Base-by-base conservation (phyloP, 1,140 invertebrate species). In the Limonius californicus region DNA sequence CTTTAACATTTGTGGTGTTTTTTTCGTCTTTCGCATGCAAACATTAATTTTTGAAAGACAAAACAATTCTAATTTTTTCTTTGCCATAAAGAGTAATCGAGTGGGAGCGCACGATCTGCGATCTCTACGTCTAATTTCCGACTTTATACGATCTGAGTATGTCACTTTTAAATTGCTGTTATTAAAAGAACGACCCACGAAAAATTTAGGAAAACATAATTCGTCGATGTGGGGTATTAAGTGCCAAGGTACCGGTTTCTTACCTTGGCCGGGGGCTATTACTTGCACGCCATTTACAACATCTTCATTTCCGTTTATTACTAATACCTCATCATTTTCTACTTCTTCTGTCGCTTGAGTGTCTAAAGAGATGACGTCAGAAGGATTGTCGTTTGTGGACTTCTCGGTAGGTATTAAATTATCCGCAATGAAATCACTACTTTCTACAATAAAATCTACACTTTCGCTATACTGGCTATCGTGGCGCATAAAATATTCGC, bases 161-260 rank as follows among this genome's bases (percentile, higher is more conserved):
- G 35, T 61, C 7, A 64, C 16, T n/a, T n/a, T n/a, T 16, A 54
- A 43, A 30, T 57, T 45, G 27, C 53, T 14, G 0, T 45, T 3
- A 47, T 64, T n/a, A 19, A 64, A 57, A 14, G 7, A 9, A 23
- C 61, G 8, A 19, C 63, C 58, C 9, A 7, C 35, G 16, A 57
- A 64, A 19, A 64, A 56, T 54, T 55, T 61, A 9, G 65, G 62
- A 58, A 67, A 67, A 43, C 58, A 64, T 47, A 67, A 50, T 55
- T 67, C 65, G 19, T 66, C 57, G 3, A 66, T 23, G 54, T 66
- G 45, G 18, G 61, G 53, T 15, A 56, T 21, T 27, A 43, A 32
- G 57, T 66, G 61, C 65, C 65, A 66, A 16, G 65, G 57, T 16
- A 64, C 18, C 20, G 61, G 61, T 14, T 11, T 23, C 32, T 63